These are phyloP conservation scores for Deladenus siricidicola DNA, from an alignment of 2,888 invertebrate species.

Conservation along the genomic window DNA sequence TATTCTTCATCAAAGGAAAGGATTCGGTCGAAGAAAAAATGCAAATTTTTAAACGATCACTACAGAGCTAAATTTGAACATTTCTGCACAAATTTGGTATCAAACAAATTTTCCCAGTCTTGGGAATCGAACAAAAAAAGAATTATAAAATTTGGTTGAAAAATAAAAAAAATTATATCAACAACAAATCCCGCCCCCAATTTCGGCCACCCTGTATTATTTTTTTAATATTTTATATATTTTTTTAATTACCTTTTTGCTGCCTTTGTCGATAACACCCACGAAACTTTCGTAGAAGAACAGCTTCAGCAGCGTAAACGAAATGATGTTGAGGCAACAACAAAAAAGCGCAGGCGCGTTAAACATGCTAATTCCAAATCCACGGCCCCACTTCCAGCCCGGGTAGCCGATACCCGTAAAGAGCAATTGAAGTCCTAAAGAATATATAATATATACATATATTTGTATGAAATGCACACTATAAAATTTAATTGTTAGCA, in stretches of 20 bases:
- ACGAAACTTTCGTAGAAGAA: not conserved
- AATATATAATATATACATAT: not conserved
- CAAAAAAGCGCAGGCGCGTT: slow-evolving; percentile 17
- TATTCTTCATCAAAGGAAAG: too few species aligned
- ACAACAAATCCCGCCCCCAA: too few species aligned
- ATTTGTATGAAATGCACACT: too few species aligned
- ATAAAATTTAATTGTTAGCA: too few species aligned
- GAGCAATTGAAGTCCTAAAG: slow-evolving; percentile 17
- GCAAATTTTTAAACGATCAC: too few species aligned
- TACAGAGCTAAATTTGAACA: too few species aligned
- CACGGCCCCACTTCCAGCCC: slow-evolving; percentile 3
- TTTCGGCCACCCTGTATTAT: too few species aligned
- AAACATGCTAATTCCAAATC: slow-evolving; percentile 15
- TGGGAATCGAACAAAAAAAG: too few species aligned
- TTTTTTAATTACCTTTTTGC: not conserved
- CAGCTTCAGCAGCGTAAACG: not conserved
- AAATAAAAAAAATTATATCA: too few species aligned
- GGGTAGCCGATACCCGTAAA: slow-evolving; percentile 17
- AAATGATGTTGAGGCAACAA: slow-evolving; percentile 9
- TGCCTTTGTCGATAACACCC: not conserved
- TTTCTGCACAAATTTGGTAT: too few species aligned
- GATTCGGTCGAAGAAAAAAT: too few species aligned
- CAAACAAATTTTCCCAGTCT: too few species aligned
- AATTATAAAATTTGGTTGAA: not conserved
- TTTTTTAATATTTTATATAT: not conserved